Percentiles rank a stretch among this genome's conserved stretches.
phyloP scores from a whole-genome alignment of 2,797 vertebrate species.

The Pteronotus mesoamericanus region DNA sequence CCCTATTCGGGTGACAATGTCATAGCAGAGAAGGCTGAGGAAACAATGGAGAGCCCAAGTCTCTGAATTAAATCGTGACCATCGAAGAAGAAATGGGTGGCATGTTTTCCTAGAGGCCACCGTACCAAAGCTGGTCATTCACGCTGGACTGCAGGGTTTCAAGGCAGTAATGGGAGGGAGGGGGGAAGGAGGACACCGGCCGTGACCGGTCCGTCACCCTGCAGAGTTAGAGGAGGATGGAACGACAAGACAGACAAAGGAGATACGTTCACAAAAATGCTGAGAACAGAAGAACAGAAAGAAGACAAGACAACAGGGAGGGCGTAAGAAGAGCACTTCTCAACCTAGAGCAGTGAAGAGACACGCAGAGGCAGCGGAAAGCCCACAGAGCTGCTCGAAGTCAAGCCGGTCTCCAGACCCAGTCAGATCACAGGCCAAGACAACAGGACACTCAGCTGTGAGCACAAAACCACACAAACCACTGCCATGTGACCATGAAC shows the following conservation, averaged over 20 bases:
- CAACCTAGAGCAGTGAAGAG: neutral
- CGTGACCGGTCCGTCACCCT: neutral
- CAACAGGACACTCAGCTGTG: neutral
- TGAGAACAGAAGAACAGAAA: neutral
- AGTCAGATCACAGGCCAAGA: slow-evolving; percentile 13
- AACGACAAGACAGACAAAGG: neutral
- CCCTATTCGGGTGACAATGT: neutral
- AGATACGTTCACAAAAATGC: neutral
- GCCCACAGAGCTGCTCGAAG: neutral
- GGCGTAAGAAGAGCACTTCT: neutral
- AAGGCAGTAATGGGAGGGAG: neutral
- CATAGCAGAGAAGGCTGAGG: neutral
- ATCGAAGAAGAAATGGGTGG: neutral
- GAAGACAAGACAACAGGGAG: neutral
- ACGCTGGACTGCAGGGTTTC: neutral
- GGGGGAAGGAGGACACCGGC: neutral
- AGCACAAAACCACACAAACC: neutral
- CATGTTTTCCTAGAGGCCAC: neutral
- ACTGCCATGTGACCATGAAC: neutral
- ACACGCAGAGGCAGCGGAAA: neutral
- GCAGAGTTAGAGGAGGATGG: neutral
- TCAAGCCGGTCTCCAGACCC: neutral
- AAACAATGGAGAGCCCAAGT: neutral
- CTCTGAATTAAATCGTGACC: neutral
- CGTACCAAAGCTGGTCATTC: neutral